phyloP scores from a whole-genome alignment of 2,888 invertebrate species.

The Ashinkailepas kermadecensis region DNA sequence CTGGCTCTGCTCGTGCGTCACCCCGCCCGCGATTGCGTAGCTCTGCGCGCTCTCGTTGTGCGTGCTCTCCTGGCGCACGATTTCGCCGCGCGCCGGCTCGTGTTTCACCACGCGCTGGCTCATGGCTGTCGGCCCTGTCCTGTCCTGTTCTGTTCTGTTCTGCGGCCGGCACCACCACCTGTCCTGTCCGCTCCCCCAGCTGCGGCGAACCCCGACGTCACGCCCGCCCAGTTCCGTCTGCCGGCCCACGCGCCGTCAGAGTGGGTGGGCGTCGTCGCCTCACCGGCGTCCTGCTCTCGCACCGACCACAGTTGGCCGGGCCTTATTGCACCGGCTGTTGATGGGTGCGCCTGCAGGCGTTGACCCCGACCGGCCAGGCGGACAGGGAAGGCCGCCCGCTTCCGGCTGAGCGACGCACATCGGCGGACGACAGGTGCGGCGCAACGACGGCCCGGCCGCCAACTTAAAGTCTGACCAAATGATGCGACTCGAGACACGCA shows the following conservation, averaged over 20 bases:
- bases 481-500: not conserved
- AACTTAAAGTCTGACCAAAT: not conserved
- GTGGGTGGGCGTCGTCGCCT: no score
- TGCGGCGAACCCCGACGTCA: no score
- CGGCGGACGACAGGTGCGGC: not conserved
- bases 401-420: not conserved
- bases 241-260: no score
- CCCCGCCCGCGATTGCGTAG: slow-evolving; percentile 14
- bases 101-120: not conserved
- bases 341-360: not conserved
- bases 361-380: not conserved
- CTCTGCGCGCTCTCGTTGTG: not conserved
- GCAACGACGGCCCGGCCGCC: not conserved
- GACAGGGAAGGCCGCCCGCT: not conserved
- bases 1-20: not conserved
- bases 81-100: not conserved
- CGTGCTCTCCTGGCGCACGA: not conserved
- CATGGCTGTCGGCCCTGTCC: no score
- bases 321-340: not conserved
- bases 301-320: no score
- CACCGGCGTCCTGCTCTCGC: no score
- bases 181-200: no score
- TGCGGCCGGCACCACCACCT: no score
- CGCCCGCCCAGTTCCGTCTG: no score
- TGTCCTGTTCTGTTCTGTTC: no score